Conservation (phyloP, 2,888 invertebrate species). For the Cosmia trapezina region DNA sequence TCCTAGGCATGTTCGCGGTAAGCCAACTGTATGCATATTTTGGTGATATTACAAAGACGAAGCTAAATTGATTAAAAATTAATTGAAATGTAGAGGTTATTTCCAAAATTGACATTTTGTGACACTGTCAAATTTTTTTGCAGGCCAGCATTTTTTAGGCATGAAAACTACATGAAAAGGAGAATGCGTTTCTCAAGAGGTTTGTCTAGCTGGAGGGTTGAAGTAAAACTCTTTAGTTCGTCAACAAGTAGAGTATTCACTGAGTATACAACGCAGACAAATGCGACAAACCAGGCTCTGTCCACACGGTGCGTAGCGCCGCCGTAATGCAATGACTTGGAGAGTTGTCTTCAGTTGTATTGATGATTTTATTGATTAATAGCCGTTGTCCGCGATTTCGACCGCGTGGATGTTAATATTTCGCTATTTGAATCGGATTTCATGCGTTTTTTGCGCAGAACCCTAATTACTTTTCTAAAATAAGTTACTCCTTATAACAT, state of each 20-base stretch:
- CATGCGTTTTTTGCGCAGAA: too few species aligned
- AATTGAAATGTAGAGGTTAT: conserved; percentile 42
- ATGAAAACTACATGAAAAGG: neutral
- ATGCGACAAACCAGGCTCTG: neutral
- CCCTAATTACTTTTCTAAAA: too few species aligned
- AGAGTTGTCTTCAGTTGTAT: too few species aligned
- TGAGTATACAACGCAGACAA: neutral
- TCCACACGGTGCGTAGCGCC: neutral
- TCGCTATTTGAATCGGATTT: too few species aligned
- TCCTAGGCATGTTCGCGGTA: conserved; percentile 85
- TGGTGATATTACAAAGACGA: conserved; percentile 7
- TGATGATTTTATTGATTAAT: too few species aligned
- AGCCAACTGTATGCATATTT: conserved; percentile 82
- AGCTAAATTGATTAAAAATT: conserved; percentile 22
- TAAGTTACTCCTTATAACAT: too few species aligned
- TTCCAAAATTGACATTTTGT: conserved; percentile 53
- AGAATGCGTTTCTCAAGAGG: neutral
- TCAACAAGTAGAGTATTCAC: neutral
- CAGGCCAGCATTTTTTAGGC: conserved; percentile 21
- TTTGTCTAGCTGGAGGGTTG: neutral
- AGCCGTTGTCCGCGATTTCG: too few species aligned
- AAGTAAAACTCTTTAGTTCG: conserved; percentile 7
- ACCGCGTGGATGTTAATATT: too few species aligned
- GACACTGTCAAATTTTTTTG: conserved; percentile 33
- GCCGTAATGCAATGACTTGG: neutral